These are phyloP conservation scores for Griposia aprilina DNA, from an alignment of 2,888 invertebrate species.

Conservation along the genomic window DNA sequence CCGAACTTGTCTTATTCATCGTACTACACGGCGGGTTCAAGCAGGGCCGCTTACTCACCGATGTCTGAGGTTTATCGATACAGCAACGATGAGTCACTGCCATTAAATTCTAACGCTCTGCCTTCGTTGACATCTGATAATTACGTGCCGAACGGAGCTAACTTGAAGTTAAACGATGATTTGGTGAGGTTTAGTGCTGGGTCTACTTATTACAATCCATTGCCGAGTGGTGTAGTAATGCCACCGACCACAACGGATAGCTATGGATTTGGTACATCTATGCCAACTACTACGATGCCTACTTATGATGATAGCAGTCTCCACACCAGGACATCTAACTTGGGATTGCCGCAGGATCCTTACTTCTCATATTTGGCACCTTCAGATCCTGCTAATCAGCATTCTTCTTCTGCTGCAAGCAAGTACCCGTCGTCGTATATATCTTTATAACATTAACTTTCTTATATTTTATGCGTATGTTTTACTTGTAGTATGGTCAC, in stretches of 20 bases:
- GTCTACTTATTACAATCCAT: conserved; percentile 81
- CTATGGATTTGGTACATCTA: conserved; percentile 77
- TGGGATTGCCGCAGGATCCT: conserved; percentile 81
- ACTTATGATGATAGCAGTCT: conserved; percentile 83
- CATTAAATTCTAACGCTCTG: conserved; percentile 80
- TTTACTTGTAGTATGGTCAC: conserved; percentile 24
- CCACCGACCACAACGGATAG: conserved; percentile 80
- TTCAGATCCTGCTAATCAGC: conserved; percentile 77
- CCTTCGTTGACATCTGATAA: conserved; percentile 81
- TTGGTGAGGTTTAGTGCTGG: conserved; percentile 78
- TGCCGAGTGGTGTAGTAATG: conserved; percentile 79
- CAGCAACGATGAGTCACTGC: conserved; percentile 86
- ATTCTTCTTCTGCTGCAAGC: conserved; percentile 73
- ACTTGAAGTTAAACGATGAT: conserved; percentile 84
- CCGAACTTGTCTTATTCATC: conserved; percentile 86
- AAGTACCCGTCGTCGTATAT: conserved; percentile 84
- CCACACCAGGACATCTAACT: conserved; percentile 74
- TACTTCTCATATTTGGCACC: conserved; percentile 82
- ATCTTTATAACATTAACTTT: conserved; percentile 75
- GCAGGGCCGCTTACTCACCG: conserved; percentile 85
- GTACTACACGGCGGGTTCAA: conserved; percentile 81
- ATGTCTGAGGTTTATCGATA: conserved; percentile 87
- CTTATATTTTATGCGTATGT: neutral
- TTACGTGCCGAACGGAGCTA: conserved; percentile 86
- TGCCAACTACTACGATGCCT: conserved; percentile 77